phyloP scores from a whole-genome alignment of 2,113 vertebrate species.

The Rhinogobius similis region DNA sequence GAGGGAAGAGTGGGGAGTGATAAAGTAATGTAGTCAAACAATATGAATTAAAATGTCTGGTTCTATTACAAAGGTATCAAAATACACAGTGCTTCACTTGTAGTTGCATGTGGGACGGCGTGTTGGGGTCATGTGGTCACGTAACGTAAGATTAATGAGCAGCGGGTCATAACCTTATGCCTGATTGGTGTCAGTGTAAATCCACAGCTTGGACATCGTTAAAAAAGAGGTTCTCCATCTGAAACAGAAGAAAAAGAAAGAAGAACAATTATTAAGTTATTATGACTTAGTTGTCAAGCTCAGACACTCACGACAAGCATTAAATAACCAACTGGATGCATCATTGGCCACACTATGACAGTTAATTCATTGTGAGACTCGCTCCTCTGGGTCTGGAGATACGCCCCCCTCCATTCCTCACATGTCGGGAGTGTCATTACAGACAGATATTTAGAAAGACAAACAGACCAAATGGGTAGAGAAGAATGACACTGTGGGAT shows the following conservation, averaged over 20 bases:
- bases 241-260: constrained; percentile 52
- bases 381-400: constrained; percentile 36
- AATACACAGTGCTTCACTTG: not conserved
- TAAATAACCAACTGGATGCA: constrained; percentile 42
- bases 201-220: constrained; percentile 21
- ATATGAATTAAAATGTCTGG: not conserved
- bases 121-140: not conserved
- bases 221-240: constrained; percentile 25
- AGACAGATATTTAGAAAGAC: constrained; percentile 67
- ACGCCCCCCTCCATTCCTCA: constrained; percentile 61
- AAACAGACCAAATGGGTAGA: constrained; percentile 59
- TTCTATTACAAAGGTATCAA: not conserved
- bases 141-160: not conserved
- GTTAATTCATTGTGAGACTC: constrained; percentile 55
- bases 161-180: not conserved
- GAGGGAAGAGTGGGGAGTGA: not conserved
- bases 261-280: constrained; percentile 26
- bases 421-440: constrained; percentile 55
- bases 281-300: constrained; percentile 22
- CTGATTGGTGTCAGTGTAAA: constrained; percentile 36
- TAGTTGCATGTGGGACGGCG: not conserved
- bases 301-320: constrained; percentile 29
- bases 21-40: not conserved
- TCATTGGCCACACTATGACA: constrained; percentile 48
- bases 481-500: constrained; percentile 55